Base-by-base conservation (phyloP, 2,888 invertebrate genomes). In the Agrochola circellaris region DNA sequence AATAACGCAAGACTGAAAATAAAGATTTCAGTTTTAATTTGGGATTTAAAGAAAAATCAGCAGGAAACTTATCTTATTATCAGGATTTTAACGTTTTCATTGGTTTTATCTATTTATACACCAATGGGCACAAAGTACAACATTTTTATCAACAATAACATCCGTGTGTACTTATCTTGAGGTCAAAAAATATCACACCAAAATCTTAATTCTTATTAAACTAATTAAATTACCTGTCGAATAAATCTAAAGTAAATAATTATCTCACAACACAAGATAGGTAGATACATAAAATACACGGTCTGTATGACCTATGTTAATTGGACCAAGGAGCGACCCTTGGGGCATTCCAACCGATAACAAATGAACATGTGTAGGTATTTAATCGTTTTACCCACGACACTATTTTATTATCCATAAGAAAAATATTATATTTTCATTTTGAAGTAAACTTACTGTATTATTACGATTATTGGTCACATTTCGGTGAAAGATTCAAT, bases 281-380 rank as follows among this genome's bases (percentile, higher is more conserved):
- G 42, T 86, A 86, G 38, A 38, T 68, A 70, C 73, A 42, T 75
- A 77, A 76, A 78, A 79, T 79, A 83, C 73, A 84, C 83, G 79
- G 85, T 83, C 77, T 84, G 83, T 67, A 76, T 93, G 94, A 94
- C 94, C 92, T 75, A 86, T 76, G 90, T 84, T 94, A 94, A 95
- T 93, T 94, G 90, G 95, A 91, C 89, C 95, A 93, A 93, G 93
- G 93, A 93, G 83, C 91, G 93, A 92, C 93, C 92, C 90, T 75
- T n/a, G 85, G 87, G 89, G 89, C 89, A 87, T 81, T 75, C 65
- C 42, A 77, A 54, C 30, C 8, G 92, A 93, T 93, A 93, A 90
- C 86, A 74, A 51, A 65, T 48, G 30, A 77, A 79, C 87, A 86
- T 87, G 87, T 88, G 87, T 89, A 82, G 84, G 86, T 86, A 86